phyloP scores from a whole-genome alignment of 2,888 invertebrate genomes.

The Coelinius sp. region DNA sequence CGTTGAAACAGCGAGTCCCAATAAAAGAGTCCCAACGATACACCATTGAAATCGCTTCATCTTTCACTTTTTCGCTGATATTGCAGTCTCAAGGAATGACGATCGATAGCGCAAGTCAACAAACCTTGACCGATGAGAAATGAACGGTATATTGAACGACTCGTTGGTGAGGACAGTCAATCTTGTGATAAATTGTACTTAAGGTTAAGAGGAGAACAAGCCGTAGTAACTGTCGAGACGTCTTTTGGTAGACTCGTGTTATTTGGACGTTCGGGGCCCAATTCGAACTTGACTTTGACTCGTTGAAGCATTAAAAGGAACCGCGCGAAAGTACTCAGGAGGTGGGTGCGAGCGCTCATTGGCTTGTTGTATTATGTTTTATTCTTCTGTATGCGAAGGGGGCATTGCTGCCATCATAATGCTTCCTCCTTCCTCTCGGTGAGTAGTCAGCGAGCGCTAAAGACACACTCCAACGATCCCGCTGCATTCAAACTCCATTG shows the following conservation, averaged over 20 bases:
- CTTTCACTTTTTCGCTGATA: neutral
- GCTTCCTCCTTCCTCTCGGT: neutral
- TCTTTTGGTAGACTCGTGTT: neutral
- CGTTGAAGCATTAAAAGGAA: constrained; percentile 22
- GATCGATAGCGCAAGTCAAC: constrained; percentile 10
- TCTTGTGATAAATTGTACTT: neutral
- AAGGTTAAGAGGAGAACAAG: neutral
- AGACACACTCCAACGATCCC: constrained; percentile 21
- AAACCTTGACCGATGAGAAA: neutral
- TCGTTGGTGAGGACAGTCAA: neutral
- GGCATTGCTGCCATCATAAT: neutral
- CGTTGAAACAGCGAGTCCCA: neutral
- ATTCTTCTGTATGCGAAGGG: neutral
- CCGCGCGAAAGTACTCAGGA: constrained; percentile 3
- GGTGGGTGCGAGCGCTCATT: constrained; percentile 1
- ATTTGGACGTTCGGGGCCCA: constrained; percentile 30
- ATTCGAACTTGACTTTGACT: constrained; percentile 31
- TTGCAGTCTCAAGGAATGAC: neutral
- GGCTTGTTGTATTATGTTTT: neutral
- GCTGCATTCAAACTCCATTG: neutral
- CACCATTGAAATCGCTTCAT: neutral
- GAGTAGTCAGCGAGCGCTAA: neutral
- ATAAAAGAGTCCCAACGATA: neutral
- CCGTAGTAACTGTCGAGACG: neutral
- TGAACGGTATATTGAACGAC: neutral